Conservation (phyloP, 2,888 invertebrate genomes). For the Tanypteryx hageni region DNA sequence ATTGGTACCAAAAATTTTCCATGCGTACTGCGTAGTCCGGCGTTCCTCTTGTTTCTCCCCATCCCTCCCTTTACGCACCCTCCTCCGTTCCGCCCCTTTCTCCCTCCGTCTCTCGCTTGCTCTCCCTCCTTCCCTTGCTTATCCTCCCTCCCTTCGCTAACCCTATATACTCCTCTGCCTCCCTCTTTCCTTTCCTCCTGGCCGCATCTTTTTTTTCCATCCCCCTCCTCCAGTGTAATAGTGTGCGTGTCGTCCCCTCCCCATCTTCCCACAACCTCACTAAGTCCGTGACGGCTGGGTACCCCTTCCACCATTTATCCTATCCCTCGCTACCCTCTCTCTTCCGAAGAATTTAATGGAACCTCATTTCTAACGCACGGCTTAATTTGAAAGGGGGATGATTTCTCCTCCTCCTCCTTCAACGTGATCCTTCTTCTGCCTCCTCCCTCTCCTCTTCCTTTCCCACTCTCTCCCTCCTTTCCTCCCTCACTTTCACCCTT, state of each 20-base stretch:
- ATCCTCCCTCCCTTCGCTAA: conserved; percentile 4
- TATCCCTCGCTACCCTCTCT: background rate
- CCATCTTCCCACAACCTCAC: background rate
- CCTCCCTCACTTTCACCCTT: background rate
- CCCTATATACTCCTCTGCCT: background rate
- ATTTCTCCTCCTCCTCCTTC: background rate
- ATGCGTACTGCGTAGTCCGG: background rate
- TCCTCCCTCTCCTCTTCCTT: background rate
- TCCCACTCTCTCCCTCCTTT: background rate
- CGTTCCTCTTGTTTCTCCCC: background rate
- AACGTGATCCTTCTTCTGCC: conserved; percentile 16
- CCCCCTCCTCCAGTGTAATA: background rate
- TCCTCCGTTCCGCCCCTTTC: background rate
- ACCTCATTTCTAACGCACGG: conserved; percentile 64
- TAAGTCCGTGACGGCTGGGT: background rate
- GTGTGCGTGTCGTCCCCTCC: background rate
- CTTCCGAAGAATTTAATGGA: conserved; percentile 59
- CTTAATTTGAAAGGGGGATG: conserved; percentile 63
- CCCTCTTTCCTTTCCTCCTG: background rate
- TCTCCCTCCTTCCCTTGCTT: conserved; percentile 27
- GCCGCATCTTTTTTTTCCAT: conserved; percentile 37
- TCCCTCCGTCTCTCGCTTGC: background rate
- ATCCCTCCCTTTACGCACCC: background rate
- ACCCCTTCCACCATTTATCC: background rate
- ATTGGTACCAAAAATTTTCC: conserved; percentile 4